Evolutionary conservation across 2,797 vertebrate genomes (phyloP).

Genomic region (Austrolebias charrua): DNA sequence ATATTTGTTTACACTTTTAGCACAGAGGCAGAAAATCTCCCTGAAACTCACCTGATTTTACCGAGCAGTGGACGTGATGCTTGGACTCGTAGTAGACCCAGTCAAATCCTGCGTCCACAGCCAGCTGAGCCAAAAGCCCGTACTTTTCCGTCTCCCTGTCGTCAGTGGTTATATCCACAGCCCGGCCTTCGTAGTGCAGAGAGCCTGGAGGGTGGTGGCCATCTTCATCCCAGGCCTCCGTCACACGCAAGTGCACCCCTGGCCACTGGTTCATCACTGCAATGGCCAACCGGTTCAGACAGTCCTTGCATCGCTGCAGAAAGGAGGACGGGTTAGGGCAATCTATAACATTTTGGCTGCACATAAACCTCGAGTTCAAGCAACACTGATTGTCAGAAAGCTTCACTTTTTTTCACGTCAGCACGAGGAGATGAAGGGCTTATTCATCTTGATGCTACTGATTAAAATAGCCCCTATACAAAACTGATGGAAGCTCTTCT

Average conservation of each 20-base stretch:
- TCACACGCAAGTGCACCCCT: conserved; percentile 91
- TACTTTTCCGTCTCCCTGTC: conserved; percentile 95
- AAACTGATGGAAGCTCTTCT: no score
- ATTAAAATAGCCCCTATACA: no score
- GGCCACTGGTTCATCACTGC: conserved; percentile 99
- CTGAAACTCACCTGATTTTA: conserved; percentile 89
- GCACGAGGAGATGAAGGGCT: no score
- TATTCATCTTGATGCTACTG: no score
- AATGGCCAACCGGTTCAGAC: conserved; percentile 92
- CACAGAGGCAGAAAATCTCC: neutral
- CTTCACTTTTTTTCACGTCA: no score
- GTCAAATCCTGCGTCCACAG: conserved; percentile 97
- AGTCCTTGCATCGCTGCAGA: conserved; percentile 91
- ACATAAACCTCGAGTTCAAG: no score
- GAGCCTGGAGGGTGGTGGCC: conserved; percentile 93
- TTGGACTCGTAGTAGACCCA: conserved; percentile 99
- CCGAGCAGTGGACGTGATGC: conserved; percentile 94
- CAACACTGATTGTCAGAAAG: no score
- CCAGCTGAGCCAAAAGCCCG: conserved; percentile 92
- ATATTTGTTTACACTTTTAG: neutral
- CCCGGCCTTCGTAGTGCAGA: conserved; percentile 95
- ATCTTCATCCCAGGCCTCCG: conserved; percentile 98
- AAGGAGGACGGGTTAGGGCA: neutral
- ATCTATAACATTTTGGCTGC: neutral
- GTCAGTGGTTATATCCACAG: conserved; percentile 95